Evolutionary conservation across 2,888 invertebrate species (phyloP), one percentile per base, ranked within the genome.

Genomic region (Phragmatobia fuliginosa): DNA sequence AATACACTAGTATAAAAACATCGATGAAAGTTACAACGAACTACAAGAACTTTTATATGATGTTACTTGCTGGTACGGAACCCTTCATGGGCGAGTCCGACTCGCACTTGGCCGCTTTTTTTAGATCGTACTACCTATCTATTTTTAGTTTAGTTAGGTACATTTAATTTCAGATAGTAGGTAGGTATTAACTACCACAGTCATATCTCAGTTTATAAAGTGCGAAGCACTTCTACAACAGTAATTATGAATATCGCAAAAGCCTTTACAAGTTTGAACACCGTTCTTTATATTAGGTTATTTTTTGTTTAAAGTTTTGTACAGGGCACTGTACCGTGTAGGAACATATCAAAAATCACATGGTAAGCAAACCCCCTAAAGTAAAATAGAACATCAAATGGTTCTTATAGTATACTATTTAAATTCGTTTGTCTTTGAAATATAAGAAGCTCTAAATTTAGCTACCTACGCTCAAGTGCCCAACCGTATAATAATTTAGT

Each of bases 401-500:
- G 25, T 59, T 38, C 45, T 31, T 33, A 71, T 71, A 73, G 60
- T 63, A 72, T 66, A 38, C 62, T 60, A 62, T 56, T 56, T 16
- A 28, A 56, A 56, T 28, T 38, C 66, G 60, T 65, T 73, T 65
- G 67, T 63, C 71, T 81, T 77, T 71, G 71, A 75, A 77, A 82
- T 78, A 69, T 68, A 72, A 80, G 78, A 80, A 74, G 73, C 33
- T 75, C 75, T 82, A 81, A 79, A 72, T 79, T 81, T 81, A 84
- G 70, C 73, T 77, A 31, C 63, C 45, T 62, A 45, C 52, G 18
- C 28, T 28, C 28, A 59, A 59, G 21, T 59, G 62, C 66, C 67
- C 69, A 58, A 70, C 52, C 63, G 70, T 52, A 52, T 14, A 52
- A 14, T 52, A 62, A 69, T 72, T 68, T 72, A 61, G 68, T 64